These are phyloP conservation scores for Andrena camellia DNA, from an alignment of 2,888 invertebrate genomes.

Conservation along the genomic window DNA sequence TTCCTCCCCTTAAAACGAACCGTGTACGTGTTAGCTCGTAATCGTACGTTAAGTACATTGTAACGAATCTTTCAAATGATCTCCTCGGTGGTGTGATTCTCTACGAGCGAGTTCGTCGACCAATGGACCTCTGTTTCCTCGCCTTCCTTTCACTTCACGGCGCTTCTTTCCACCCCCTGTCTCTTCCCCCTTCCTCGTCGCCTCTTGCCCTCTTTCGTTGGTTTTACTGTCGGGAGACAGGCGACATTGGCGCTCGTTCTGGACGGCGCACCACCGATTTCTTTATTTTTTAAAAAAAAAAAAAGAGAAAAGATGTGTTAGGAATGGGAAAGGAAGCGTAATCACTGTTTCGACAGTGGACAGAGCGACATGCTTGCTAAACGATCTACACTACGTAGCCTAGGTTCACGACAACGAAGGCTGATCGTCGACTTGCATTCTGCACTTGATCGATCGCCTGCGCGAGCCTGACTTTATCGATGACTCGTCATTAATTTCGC, in stretches of 20 bases:
- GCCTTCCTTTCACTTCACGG: background rate
- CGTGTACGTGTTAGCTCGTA: conserved; percentile 73
- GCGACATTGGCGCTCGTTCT: conserved; percentile 75
- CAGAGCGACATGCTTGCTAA: conserved; percentile 34
- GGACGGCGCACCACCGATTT: conserved; percentile 71
- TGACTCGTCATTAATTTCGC: conserved; percentile 60
- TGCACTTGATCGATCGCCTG: conserved; percentile 44
- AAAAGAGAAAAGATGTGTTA: conserved; percentile 9
- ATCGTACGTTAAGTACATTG: conserved; percentile 71
- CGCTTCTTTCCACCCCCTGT: background rate
- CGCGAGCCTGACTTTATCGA: conserved; percentile 52
- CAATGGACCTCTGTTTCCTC: conserved; percentile 70
- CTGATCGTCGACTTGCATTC: conserved; percentile 53
- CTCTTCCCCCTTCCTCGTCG: background rate
- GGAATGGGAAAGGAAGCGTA: conserved; percentile 28
- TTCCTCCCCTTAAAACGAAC: conserved; percentile 40
- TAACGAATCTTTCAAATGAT: conserved; percentile 83
- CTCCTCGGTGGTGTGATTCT: conserved; percentile 80
- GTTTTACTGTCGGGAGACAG: conserved; percentile 54
- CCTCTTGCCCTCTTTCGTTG: conserved; percentile 12
- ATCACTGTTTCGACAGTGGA: conserved; percentile 48
- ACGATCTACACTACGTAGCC: conserved; percentile 38
- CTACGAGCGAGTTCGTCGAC: conserved; percentile 66
- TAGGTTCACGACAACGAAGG: conserved; percentile 64
- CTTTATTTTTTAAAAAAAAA: conserved; percentile 5